These are phyloP conservation scores for Mactra quadrangularis DNA, from an alignment of 1,140 invertebrate genomes.

Conservation along the genomic window DNA sequence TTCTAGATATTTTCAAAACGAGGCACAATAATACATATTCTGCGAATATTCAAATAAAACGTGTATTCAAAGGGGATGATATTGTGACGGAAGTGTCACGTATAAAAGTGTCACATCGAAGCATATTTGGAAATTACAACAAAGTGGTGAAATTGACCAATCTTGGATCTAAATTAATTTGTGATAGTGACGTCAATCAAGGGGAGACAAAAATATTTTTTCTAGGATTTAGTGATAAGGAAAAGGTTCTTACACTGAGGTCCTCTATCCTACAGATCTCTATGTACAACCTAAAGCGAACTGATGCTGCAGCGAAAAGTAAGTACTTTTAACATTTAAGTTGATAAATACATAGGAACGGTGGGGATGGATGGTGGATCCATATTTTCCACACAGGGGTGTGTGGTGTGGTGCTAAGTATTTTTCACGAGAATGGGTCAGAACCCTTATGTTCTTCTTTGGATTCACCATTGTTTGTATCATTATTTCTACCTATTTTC, in stretches of 20 bases:
- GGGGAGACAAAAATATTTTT: conserved; percentile 29
- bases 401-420: too few relatives aligned
- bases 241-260: neutral
- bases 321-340: neutral
- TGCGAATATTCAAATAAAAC: conserved; percentile 27
- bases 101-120: conserved; percentile 5
- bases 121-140: conserved; percentile 1
- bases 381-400: too few relatives aligned
- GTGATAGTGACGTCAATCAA: conserved; percentile 6
- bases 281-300: conserved; percentile 18
- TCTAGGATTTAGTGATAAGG: conserved; percentile 9
- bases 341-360: too few relatives aligned
- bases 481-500: too few relatives aligned
- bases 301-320: conserved; percentile 1
- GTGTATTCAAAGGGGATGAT: conserved; percentile 27
- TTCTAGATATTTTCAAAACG: conserved; percentile 6
- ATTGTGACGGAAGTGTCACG: neutral
- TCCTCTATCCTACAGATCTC: conserved; percentile 7
- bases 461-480: too few relatives aligned
- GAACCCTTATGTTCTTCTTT: too few relatives aligned
- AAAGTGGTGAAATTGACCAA: conserved; percentile 14
- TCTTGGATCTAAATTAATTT: neutral
- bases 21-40: neutral
- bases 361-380: too few relatives aligned
- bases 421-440: too few relatives aligned